phyloP scores from a whole-genome alignment of 2,888 invertebrate genomes.

The Agrochola litura region DNA sequence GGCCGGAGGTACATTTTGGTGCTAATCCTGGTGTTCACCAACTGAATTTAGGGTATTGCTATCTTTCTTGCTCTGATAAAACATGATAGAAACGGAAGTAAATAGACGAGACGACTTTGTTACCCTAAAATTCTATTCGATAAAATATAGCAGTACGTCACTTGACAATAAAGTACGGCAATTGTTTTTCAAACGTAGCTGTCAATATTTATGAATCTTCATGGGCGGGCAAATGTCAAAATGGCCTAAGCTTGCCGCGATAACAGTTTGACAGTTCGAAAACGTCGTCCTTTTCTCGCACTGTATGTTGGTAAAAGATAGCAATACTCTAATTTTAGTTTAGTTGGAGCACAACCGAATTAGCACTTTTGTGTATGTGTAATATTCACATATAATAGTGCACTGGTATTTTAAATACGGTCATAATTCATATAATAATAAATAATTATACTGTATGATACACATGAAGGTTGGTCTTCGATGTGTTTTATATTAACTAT shows the following conservation, averaged over 20 bases:
- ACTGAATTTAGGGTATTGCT: constrained; percentile 2
- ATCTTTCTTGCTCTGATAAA: not conserved
- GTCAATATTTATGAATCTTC: constrained; percentile 4
- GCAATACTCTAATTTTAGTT: not conserved
- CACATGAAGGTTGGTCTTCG: constrained; percentile 10
- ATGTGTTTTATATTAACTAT: constrained; percentile 23
- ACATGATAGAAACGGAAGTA: not conserved
- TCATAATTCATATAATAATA: not conserved
- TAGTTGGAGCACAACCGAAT: not conserved
- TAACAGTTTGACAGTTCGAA: not conserved
- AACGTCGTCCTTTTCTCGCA: not conserved
- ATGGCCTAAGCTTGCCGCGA: not conserved
- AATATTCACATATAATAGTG: not conserved
- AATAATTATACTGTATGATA: not conserved
- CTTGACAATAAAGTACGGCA: no score
- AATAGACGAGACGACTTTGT: not conserved
- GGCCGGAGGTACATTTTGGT: not conserved
- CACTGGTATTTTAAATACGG: not conserved
- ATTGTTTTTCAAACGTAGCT: not conserved
- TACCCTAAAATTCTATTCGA: not conserved
- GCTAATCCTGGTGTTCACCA: not conserved
- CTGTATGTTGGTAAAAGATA: not conserved
- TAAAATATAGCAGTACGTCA: not conserved
- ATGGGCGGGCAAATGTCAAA: not conserved
- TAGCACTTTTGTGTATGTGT: not conserved